Base-by-base conservation (phyloP, 2,113 vertebrate species). In the Struthio camelus region DNA sequence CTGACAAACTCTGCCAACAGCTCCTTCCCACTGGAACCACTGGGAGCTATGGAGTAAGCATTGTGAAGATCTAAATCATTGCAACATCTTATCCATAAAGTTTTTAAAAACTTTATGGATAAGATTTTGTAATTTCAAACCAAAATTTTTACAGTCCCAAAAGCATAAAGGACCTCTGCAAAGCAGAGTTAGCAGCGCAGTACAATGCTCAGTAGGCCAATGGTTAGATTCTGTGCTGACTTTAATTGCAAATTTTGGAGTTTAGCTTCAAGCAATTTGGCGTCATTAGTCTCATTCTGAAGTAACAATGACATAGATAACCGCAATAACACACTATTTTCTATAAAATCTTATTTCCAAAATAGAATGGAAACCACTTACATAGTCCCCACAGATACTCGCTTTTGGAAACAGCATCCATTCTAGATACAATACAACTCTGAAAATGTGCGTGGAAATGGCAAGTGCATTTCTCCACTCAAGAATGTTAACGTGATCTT, bases 181-280 rank as follows among this genome's bases (percentile, higher is more conserved):
- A 90, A 70, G 75, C 36, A 66, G 36, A 73, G 34, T 27, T 34
- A 78, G 30, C 40, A 90, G 58, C 58, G 46, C 16, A 66, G 54
- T 0, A 0, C 34, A 80, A 4, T 32, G 46, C 62, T 84, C 89
- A 85, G 54, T 82, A 92, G 85, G 58, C 46, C 56, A 81, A 93
- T 81, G 84, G 70, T 58, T 81, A 67, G 70, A 36, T 70, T 85
- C 58, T 70, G 30, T 80, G 53, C 81, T 4, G 2, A 70, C 51
- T 93, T 96, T 46, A 19, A 14, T 85, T 92, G 81, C 82, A 87
- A 62, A 92, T 89, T 89, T 82, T 81, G 70, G 84, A 94, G 75
- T 8, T 72, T 80, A 89, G 83, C 89, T 86, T 94, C 56, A 32
- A 94, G 75, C 67, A 32, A 77, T 13, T 3, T 73, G 28, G 56